Conservation (phyloP, 1,140 invertebrate genomes). For the Onthophagus taurus region DNA sequence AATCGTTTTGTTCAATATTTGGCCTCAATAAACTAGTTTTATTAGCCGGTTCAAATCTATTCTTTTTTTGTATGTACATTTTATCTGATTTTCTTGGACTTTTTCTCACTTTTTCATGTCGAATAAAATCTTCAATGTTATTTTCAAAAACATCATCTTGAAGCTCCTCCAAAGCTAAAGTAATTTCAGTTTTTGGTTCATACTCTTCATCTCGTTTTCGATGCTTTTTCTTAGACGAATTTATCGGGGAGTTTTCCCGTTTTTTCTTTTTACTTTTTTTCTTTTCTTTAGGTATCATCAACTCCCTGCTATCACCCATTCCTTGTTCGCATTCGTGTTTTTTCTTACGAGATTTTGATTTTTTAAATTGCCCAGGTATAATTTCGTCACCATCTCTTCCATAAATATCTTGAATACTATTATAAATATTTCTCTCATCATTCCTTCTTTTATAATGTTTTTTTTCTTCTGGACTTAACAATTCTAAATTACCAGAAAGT, state of each 20-base stretch:
- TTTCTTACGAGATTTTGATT: conserved; percentile 31
- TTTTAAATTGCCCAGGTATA: conserved; percentile 29
- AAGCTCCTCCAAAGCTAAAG: conserved; percentile 33
- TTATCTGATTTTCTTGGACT: conserved; percentile 31
- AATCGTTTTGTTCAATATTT: not conserved
- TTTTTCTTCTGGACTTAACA: conserved; percentile 35
- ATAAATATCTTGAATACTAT: conserved; percentile 33
- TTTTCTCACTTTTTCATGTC: conserved; percentile 28
- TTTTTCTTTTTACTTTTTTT: conserved; percentile 36
- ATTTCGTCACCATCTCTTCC: conserved; percentile 30
- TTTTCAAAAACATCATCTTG: conserved; percentile 38
- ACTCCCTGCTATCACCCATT: conserved; percentile 36
- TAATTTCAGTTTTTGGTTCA: conserved; percentile 32
- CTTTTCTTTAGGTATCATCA: conserved; percentile 37
- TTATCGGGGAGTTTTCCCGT: conserved; percentile 28
- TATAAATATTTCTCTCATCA: conserved; percentile 34
- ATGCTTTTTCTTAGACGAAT: conserved; percentile 27
- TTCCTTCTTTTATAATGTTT: conserved; percentile 30
- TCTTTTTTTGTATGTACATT: conserved; percentile 34
- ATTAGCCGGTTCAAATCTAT: conserved; percentile 28
- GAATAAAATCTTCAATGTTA: conserved; percentile 24
- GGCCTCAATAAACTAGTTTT: conserved; percentile 1
- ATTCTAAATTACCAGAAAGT: conserved; percentile 35
- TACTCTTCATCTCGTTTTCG: conserved; percentile 33
- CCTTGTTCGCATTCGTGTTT: conserved; percentile 24